Base-by-base conservation (phyloP, 1,140 invertebrate species). In the Caerostris extrusa region DNA sequence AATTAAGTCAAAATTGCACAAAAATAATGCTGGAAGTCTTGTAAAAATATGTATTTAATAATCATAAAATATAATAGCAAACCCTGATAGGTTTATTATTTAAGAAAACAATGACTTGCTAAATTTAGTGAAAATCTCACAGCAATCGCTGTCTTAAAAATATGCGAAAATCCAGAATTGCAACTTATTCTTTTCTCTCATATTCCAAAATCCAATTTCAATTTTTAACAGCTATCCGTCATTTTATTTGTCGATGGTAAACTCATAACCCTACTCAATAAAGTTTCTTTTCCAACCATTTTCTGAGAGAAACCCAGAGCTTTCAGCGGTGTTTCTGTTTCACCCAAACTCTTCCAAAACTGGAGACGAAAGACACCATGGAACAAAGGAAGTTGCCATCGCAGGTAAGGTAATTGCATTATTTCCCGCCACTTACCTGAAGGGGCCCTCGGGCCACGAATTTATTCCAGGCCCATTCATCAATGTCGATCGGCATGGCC, bases 391-490 rank as follows among this genome's bases (percentile, higher is more conserved):
- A 83, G 14, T 6, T 55, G 53, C 82, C 56, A 57, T 57, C 55
- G n/a, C 82, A 83, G 82, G 82, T 83, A 58, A 56, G 82, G 82
- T 83, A 83, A 83, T 83, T 83, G 82, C 82, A 55, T 87, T 87
- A 87, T 87, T 61, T 87, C 85, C 85, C 57, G 85, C n/a, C 85
- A 87, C 60, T 87, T 87, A 87, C 85, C 85, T 87, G 85, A 87
- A n/a, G 55, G 50, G 53, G 56, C 82, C 82, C 82, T 58, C 55
- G 56, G 82, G 82, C 82, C 3, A 58, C n/a, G 85, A 87, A 87
- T 87, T 60, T 87, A 64, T 87, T 87, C 85, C 50, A 50, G 56
- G 34, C 57, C 60, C 85, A 87, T 87, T 87, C 85, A 87, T 87
- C 85, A 87, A 60, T 87, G 85, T 87, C 85, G 82, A 83, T 83